Evolutionary conservation across 2,113 vertebrate genomes (phyloP).

Genomic region (Urocynchramus pylzowi): DNA sequence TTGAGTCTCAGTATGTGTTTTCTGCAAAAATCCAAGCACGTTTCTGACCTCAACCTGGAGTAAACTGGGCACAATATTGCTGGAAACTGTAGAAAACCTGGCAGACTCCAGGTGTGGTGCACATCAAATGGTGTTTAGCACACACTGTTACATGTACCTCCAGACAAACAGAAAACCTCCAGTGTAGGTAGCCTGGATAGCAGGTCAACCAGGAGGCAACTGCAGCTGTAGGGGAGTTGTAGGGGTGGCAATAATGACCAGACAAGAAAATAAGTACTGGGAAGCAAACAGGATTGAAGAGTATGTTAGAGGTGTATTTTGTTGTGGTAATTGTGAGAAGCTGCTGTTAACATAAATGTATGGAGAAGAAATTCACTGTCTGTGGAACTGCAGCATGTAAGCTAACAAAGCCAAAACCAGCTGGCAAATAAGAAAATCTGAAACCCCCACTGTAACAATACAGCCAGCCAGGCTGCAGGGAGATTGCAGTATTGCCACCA

Average conservation of each 20-base stretch:
- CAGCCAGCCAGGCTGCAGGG: not conserved
- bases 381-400: not conserved
- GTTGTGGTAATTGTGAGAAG: not conserved
- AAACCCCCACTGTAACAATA: not conserved
- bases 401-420: not conserved
- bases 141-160: not conserved
- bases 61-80: not conserved
- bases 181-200: not conserved
- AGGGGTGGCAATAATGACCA: not conserved
- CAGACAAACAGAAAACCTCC: not conserved
- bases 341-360: not conserved
- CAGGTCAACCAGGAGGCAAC: fast-evolving
- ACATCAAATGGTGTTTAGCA: not conserved
- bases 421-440: not conserved
- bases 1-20: not conserved
- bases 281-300: not conserved
- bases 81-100: not conserved
- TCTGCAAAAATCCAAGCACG: not conserved
- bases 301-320: not conserved
- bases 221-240: fast-evolving
- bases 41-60: not conserved
- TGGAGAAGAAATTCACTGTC: not conserved
- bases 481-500: not conserved
- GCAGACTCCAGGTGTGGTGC: not conserved
- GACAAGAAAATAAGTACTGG: not conserved